phyloP scores from a whole-genome alignment of 1,140 invertebrate genomes.

The Pomacea maculata region DNA sequence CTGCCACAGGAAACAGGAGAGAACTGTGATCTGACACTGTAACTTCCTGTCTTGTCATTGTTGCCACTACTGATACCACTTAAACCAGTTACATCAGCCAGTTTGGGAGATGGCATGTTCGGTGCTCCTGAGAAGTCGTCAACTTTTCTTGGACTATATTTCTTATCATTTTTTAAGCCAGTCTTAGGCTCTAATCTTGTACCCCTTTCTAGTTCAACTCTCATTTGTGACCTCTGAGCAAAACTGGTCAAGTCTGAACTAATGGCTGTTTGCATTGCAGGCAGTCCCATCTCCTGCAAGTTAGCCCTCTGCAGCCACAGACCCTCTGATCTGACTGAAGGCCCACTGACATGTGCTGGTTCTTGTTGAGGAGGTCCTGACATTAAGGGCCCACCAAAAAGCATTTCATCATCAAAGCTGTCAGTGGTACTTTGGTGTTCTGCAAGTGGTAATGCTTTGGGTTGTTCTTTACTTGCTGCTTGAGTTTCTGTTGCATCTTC shows the following conservation, averaged over 20 bases:
- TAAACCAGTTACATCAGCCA: too few relatives aligned
- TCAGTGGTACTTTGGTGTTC: constrained; percentile 13
- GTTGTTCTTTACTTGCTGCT: too few relatives aligned
- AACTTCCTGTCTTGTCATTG: too few relatives aligned
- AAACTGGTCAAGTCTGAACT: constrained; percentile 54
- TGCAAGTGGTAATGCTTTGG: too few relatives aligned
- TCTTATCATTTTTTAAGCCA: too few relatives aligned
- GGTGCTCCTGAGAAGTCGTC: background rate
- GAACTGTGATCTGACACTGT: too few relatives aligned
- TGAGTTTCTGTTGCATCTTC: too few relatives aligned
- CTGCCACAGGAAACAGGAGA: too few relatives aligned
- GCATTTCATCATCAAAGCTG: constrained; percentile 54
- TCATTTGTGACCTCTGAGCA: constrained; percentile 42
- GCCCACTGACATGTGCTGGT: background rate
- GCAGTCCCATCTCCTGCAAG: constrained; percentile 35
- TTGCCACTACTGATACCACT: too few relatives aligned
- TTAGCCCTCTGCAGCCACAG: constrained; percentile 6
- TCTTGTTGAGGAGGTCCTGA: background rate
- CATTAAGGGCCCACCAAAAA: constrained; percentile 40
- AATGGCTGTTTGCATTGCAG: constrained; percentile 48
- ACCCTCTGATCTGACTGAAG: background rate
- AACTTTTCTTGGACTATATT: too few relatives aligned
- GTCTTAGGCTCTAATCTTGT: too few relatives aligned
- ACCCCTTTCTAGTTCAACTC: constrained; percentile 18
- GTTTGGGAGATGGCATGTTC: background rate